These are phyloP conservation scores for Scomberomorus guttatus DNA, from an alignment of 2,797 vertebrate genomes.

Conservation along the genomic window DNA sequence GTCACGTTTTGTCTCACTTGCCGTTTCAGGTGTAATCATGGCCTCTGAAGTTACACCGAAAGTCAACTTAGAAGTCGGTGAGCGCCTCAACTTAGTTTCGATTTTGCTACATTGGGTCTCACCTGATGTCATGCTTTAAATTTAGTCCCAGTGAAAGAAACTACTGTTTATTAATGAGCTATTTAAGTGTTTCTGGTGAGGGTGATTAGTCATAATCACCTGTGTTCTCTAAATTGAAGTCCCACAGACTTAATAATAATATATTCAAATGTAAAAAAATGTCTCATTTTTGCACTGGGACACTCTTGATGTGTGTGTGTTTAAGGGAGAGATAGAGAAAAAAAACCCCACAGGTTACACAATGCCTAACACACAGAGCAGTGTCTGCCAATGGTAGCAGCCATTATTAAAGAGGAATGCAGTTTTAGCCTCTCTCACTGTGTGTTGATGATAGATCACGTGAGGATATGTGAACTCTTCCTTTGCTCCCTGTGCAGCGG, in stretches of 20 bases:
- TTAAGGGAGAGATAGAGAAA: too few relatives aligned
- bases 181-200: neutral
- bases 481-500: slow-evolving; percentile 74
- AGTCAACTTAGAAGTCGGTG: slow-evolving; percentile 69
- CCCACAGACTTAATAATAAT: neutral
- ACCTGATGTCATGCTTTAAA: neutral
- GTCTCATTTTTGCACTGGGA: neutral
- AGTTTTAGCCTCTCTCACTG: neutral
- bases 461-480: neutral
- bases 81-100: slow-evolving; percentile 44
- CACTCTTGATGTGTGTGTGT: neutral
- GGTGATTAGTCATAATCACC: neutral
- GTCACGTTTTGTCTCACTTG: neutral
- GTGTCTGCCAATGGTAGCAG: neutral
- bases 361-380: neutral
- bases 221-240: neutral
- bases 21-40: slow-evolving; percentile 55
- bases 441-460: neutral
- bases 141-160: neutral
- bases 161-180: neutral
- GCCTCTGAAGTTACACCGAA: slow-evolving; percentile 28
- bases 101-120: neutral
- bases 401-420: neutral
- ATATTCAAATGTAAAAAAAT: neutral
- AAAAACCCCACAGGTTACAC: too few relatives aligned